Conservation (phyloP, 2,113 vertebrate species). For the Castor canadensis region DNA sequence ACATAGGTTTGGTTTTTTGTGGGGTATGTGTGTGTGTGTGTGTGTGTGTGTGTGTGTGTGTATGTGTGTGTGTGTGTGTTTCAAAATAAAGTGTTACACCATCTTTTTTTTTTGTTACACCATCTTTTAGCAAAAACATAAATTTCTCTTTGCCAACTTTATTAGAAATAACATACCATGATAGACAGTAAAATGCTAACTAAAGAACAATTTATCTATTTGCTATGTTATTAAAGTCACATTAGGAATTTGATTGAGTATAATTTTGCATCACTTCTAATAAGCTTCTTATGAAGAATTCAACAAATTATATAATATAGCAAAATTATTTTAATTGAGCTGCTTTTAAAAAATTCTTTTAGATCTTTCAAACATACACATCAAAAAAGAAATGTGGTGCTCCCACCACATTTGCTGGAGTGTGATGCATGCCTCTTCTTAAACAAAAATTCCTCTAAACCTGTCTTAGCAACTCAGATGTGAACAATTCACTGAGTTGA, state of each 20-base stretch:
- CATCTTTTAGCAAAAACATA: slow-evolving; percentile 60
- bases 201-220: slow-evolving; percentile 35
- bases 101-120: slow-evolving; percentile 61
- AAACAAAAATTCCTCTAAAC: slow-evolving; percentile 41
- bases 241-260: background rate
- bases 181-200: slow-evolving; percentile 35
- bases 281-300: slow-evolving; percentile 48
- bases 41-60: background rate
- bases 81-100: slow-evolving; percentile 72
- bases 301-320: slow-evolving; percentile 37
- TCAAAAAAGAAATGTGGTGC: slow-evolving; percentile 45
- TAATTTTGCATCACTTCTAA: slow-evolving; percentile 57
- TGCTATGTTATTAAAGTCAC: slow-evolving; percentile 13
- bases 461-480: background rate
- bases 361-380: slow-evolving; percentile 59
- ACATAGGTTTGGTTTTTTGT: slow-evolving; percentile 46
- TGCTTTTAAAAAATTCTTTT: slow-evolving; percentile 51
- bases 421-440: background rate
- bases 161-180: background rate
- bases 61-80: too few relatives aligned
- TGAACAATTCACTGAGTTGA: slow-evolving; percentile 13
- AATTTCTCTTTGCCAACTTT: background rate
- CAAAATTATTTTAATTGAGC: slow-evolving; percentile 50
- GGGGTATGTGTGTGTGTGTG: slow-evolving; percentile 21
- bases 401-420: background rate